These are phyloP conservation scores for Cyprinodon tularosa DNA, from an alignment of 2,113 vertebrate species.

Conservation along the genomic window DNA sequence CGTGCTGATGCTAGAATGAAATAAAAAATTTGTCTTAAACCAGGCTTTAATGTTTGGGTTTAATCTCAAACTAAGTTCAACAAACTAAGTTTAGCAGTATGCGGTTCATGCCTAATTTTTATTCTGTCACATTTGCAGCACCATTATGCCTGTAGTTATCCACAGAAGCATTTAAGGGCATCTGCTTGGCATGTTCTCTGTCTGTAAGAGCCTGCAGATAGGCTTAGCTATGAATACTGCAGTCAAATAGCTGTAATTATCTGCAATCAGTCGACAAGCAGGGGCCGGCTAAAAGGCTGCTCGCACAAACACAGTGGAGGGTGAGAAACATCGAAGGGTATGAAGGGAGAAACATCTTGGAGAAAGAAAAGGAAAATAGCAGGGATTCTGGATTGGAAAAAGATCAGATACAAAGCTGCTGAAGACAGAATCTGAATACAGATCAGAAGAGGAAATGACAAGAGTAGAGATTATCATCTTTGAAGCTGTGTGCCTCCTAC, in stretches of 20 bases:
- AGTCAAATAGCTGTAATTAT: slow-evolving; percentile 83
- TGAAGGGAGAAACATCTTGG: slow-evolving; percentile 35
- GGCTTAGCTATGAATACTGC: slow-evolving; percentile 72
- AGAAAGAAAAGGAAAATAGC: slow-evolving; percentile 47
- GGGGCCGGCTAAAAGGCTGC: slow-evolving; percentile 70
- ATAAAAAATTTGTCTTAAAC: too few species aligned
- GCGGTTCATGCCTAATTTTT: slow-evolving; percentile 32
- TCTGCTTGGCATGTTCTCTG: slow-evolving; percentile 68
- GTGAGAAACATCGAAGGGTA: slow-evolving; percentile 24
- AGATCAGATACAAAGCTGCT: slow-evolving; percentile 30
- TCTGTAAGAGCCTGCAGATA: slow-evolving; percentile 74
- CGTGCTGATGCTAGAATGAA: too few species aligned
- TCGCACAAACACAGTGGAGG: slow-evolving; percentile 63
- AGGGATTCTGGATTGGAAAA: slow-evolving; percentile 17
- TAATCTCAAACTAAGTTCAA: background rate
- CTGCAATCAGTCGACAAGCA: slow-evolving; percentile 76
- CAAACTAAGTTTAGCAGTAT: slow-evolving; percentile 17
- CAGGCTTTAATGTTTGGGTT: too few species aligned
- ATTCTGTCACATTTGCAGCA: slow-evolving; percentile 41
- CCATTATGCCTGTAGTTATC: slow-evolving; percentile 53
- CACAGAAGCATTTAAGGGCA: slow-evolving; percentile 60
- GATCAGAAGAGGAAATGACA: slow-evolving; percentile 16
- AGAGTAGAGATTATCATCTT: slow-evolving; percentile 1
- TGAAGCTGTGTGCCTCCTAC: slow-evolving; percentile 1
- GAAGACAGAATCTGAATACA: slow-evolving; percentile 30